Evolutionary conservation across 23 tunicate species (phyloP).

Genomic region (Corella eumyota): DNA sequence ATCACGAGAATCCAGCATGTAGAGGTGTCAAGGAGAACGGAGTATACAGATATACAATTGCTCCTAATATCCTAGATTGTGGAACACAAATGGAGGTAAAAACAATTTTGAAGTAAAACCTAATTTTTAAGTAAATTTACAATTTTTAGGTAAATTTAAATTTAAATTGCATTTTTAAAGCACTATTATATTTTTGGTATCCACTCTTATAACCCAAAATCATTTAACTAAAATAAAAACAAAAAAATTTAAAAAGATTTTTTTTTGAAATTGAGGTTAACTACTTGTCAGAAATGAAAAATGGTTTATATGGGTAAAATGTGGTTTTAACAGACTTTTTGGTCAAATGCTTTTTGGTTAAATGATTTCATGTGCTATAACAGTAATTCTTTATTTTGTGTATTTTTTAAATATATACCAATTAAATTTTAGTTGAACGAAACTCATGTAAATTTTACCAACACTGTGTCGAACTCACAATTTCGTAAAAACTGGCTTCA

Average conservation of each 20-base stretch:
- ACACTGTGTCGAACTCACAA: slow-evolving; percentile 46
- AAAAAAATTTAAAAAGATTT: background rate
- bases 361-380: background rate
- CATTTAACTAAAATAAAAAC: background rate
- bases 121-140: no score
- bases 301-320: no score
- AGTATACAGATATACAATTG: slow-evolving; percentile 63
- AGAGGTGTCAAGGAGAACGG: slow-evolving; percentile 45
- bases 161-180: no score
- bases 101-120: background rate
- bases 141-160: no score
- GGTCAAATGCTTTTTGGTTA: background rate
- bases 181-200: no score
- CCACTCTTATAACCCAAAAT: no score
- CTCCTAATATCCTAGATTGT: slow-evolving; percentile 54
- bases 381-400: background rate
- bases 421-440: slow-evolving; percentile 69
- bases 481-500: slow-evolving; percentile 17
- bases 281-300: no score
- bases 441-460: slow-evolving; percentile 82
- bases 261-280: background rate
- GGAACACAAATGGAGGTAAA: slow-evolving; percentile 56
- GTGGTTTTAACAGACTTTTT: no score
- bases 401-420: no score
- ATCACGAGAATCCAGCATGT: slow-evolving; percentile 22